A percentile compares a stretch with the other conserved stretches of the same genome.
Evolutionary conservation across 2,888 invertebrate species (phyloP).

Genomic region (Spialia ferax): DNA sequence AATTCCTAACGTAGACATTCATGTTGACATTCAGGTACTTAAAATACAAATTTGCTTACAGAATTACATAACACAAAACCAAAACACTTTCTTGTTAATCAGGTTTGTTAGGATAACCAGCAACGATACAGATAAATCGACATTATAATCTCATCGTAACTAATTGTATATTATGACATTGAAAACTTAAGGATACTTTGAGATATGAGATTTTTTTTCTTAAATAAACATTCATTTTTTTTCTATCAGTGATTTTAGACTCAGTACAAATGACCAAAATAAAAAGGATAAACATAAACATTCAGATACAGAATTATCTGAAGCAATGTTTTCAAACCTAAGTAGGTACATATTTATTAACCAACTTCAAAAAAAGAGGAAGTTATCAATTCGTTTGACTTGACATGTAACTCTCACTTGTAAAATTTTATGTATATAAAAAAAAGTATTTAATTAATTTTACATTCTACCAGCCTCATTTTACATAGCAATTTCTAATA

Average conservation of each 20-base stretch:
- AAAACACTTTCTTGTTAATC: slow-evolving; percentile 40
- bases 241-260: neutral
- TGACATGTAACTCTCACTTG: slow-evolving; percentile 15
- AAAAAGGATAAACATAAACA: slow-evolving; percentile 60
- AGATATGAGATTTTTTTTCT: slow-evolving; percentile 11
- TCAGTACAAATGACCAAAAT: slow-evolving; percentile 9
- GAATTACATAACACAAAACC: slow-evolving; percentile 21
- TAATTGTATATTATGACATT: slow-evolving; percentile 25
- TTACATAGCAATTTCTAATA: slow-evolving; percentile 40
- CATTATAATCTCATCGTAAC: slow-evolving; percentile 2
- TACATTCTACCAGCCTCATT: slow-evolving; percentile 48
- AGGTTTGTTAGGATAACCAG: slow-evolving; percentile 23
- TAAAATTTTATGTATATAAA: slow-evolving; percentile 30
- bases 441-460: slow-evolving; percentile 32
- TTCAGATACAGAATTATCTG: slow-evolving; percentile 69
- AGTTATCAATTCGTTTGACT: too few species aligned
- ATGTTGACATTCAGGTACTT: slow-evolving; percentile 65
- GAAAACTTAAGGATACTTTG: slow-evolving; percentile 9
- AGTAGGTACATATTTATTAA: slow-evolving; percentile 23
- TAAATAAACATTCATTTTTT: neutral
- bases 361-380: too few species aligned
- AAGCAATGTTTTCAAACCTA: slow-evolving; percentile 63
- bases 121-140: slow-evolving; percentile 20
- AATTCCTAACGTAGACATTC: slow-evolving; percentile 26
- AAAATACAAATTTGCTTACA: slow-evolving; percentile 53